Base-by-base conservation (phyloP, 2,113 vertebrate species). In the Sceloporus tristichus region DNA sequence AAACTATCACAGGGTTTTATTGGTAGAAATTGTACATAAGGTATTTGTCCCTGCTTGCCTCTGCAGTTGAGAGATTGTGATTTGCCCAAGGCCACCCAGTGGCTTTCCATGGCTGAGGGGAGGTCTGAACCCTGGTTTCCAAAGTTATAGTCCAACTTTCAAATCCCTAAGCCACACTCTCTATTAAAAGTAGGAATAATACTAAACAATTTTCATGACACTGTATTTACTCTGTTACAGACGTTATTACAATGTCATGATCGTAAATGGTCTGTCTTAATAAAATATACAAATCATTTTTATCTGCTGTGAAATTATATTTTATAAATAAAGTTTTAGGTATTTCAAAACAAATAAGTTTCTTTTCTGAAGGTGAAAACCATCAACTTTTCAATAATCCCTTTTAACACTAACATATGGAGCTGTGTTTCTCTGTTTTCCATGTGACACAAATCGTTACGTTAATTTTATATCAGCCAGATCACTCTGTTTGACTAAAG, bases 391-490 rank as follows among this genome's bases (percentile, higher is more conserved):
- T 59, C 40, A 91, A 70, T 9, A 90, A 23, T 42, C 73, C 62
- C 7, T 59, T 87, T 34, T 85, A 90, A 79, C 84, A 89, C 7
- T 87, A 74, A 23, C 79, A 53, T 3, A 83, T 27, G 13, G 74
- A 81, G 77, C 90, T 91, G 62, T 88, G 90, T 84, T 48, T 86
- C 90, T 91, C 90, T 91, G 81, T 54, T 91, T 73, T 81, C 70
- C 54, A 27, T 84, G 54, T 90, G 94, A 89, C 38, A 80, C 56
- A 89, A 48, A 90, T 85, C 11, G 29, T 90, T 90, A 87, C 79
- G 10, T 84, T 93, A 94, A 91, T 87, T 81, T 2, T 80, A 3
- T 85, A 87, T 89, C 77, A 91, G 80, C 89, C 73, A 3, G 29
- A 86, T 82, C 38, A 34, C n/a, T 80, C 56, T 86, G 92, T 94